phyloP scores from a whole-genome alignment of 2,113 vertebrate genomes.

The Plestiodon gilberti region DNA sequence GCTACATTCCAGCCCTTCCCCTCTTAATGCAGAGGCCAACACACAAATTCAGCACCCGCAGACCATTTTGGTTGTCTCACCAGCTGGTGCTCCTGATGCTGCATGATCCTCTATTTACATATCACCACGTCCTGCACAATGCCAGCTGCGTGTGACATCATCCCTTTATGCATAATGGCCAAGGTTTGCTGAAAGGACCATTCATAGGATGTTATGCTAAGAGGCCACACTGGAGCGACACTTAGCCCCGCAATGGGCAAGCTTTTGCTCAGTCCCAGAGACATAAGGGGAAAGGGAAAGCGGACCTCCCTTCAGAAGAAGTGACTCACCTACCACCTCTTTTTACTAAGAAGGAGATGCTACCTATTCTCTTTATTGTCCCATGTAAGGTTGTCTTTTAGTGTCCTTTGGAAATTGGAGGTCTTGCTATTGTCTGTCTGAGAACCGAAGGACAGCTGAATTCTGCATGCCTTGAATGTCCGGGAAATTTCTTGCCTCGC shows the following conservation, averaged over 20 bases:
- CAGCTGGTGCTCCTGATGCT: background rate
- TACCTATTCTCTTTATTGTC: constrained; percentile 2
- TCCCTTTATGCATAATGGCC: background rate
- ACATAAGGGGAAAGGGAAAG: background rate
- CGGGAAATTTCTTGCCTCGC: constrained; percentile 75
- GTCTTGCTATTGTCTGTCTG: constrained; percentile 41
- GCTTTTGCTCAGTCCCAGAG: no score
- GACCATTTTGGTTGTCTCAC: no score
- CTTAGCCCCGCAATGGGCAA: background rate
- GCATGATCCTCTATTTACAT: no score
- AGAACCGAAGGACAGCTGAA: background rate
- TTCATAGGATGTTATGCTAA: background rate
- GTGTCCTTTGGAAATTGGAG: constrained; percentile 47
- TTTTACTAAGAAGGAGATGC: background rate
- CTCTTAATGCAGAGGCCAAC: background rate
- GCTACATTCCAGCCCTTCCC: background rate
- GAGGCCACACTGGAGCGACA: no score
- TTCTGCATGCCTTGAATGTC: constrained; percentile 51
- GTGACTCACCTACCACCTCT: no score
- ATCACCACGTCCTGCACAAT: background rate
- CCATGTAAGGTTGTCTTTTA: background rate
- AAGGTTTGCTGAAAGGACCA: background rate
- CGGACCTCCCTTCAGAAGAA: background rate
- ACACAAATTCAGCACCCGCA: background rate
- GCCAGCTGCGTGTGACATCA: background rate